Conservation (phyloP, 2,113 vertebrate genomes). For the Plotosus lineatus region DNA sequence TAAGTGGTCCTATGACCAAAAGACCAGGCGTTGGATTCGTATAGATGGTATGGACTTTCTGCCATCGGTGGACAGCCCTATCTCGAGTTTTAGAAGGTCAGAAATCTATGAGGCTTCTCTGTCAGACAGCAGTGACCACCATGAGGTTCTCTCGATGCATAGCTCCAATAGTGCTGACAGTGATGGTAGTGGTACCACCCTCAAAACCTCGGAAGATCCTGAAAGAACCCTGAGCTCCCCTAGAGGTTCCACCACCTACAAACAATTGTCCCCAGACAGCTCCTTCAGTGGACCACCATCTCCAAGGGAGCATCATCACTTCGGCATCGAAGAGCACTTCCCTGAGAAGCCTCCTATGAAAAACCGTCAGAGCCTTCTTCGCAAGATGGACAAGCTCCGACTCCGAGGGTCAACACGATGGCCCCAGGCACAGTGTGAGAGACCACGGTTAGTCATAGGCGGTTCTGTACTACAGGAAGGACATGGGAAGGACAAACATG, state of each 20-base stretch:
- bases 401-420: slow-evolving; percentile 61
- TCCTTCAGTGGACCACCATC: slow-evolving; percentile 70
- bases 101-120: slow-evolving; percentile 36
- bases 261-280: slow-evolving; percentile 62
- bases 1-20: slow-evolving; percentile 79
- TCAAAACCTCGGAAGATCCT: slow-evolving; percentile 61
- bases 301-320: slow-evolving; percentile 55
- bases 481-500: slow-evolving; percentile 68
- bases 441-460: slow-evolving; percentile 60
- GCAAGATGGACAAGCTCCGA: slow-evolving; percentile 84
- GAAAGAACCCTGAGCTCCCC: slow-evolving; percentile 72
- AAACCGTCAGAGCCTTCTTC: slow-evolving; percentile 76
- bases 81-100: slow-evolving; percentile 35
- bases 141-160: slow-evolving; percentile 73
- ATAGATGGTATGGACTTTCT: slow-evolving; percentile 57
- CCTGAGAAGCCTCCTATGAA: slow-evolving; percentile 70
- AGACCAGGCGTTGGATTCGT: slow-evolving; percentile 74
- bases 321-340: slow-evolving; percentile 60
- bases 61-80: slow-evolving; percentile 48
- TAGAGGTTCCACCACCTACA: slow-evolving; percentile 69
- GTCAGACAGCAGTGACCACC: slow-evolving; percentile 62
- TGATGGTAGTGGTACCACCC: slow-evolving; percentile 56
- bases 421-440: slow-evolving; percentile 32
- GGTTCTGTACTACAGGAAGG: slow-evolving; percentile 73
- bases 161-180: slow-evolving; percentile 81